Conservation (phyloP, 2,888 invertebrate species). For the Phymatocera aterrima region DNA sequence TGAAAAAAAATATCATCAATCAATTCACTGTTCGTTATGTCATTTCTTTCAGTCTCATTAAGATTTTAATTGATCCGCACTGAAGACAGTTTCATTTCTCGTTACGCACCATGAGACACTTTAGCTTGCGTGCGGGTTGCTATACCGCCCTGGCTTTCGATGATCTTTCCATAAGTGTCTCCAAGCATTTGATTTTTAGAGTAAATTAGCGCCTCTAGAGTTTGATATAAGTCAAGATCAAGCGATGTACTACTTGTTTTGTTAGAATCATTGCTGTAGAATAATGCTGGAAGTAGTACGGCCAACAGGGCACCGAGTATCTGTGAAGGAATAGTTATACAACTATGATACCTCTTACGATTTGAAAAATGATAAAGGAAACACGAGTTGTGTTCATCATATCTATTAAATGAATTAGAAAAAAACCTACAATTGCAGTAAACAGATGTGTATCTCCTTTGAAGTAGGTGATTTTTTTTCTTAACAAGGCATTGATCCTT, state of each 20-base stretch:
- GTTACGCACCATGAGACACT: slow-evolving; percentile 56
- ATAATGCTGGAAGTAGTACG: slow-evolving; percentile 64
- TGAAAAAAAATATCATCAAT: slow-evolving; percentile 63
- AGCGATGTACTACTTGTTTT: slow-evolving; percentile 62
- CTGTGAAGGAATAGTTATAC: slow-evolving; percentile 55
- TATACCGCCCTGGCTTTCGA: slow-evolving; percentile 57
- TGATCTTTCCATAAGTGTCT: slow-evolving; percentile 55
- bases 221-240: slow-evolving; percentile 65
- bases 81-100: no score
- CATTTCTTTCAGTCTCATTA: neutral
- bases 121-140: slow-evolving; percentile 47
- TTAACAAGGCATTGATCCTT: slow-evolving; percentile 66
- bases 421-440: slow-evolving; percentile 7
- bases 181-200: slow-evolving; percentile 54
- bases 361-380: neutral
- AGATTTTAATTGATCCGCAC: neutral
- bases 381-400: no score
- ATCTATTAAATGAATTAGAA: neutral
- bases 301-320: slow-evolving; percentile 65
- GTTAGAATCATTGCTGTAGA: slow-evolving; percentile 59
- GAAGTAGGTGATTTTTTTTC: slow-evolving; percentile 69
- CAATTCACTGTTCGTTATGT: neutral
- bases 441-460: slow-evolving; percentile 62
- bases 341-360: no score
- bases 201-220: slow-evolving; percentile 64